phyloP scores from a whole-genome alignment of 1,140 invertebrate genomes.

The Drosophila chauvacae region DNA sequence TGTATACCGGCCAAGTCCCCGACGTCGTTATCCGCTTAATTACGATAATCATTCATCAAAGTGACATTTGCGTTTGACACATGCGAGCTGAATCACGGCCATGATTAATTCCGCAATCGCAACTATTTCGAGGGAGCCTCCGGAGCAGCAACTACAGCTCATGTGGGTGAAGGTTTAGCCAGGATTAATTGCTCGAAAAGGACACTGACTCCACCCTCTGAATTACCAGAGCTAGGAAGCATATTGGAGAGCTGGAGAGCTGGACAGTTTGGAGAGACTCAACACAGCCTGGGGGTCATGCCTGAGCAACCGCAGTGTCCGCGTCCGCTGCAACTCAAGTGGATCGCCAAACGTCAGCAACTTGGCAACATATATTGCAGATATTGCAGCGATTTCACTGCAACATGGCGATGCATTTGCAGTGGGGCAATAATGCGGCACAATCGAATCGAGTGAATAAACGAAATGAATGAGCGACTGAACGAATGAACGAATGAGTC shows the following conservation, averaged over 20 bases:
- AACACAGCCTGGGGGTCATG: constrained; percentile 10
- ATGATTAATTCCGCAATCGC: constrained; percentile 63
- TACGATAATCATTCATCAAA: constrained; percentile 81
- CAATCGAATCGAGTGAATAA: constrained; percentile 37
- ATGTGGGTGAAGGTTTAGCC: constrained; percentile 12
- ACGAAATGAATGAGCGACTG: constrained; percentile 11
- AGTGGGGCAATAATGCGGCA: constrained; percentile 32
- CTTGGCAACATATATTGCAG: constrained; percentile 39
- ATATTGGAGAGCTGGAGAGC: not conserved
- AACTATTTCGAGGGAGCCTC: constrained; percentile 4
- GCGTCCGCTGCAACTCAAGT: constrained; percentile 59
- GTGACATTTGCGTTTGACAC: constrained; percentile 80
- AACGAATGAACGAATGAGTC: constrained; percentile 17
- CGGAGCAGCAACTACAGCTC: not conserved
- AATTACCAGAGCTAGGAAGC: not conserved
- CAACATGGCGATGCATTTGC: constrained; percentile 15
- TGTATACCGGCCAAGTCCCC: constrained; percentile 34
- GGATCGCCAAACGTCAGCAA: constrained; percentile 56
- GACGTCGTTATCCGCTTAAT: constrained; percentile 73
- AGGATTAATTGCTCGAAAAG: constrained; percentile 5
- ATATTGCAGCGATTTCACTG: constrained; percentile 29
- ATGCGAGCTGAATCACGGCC: constrained; percentile 69
- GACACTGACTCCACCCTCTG: not conserved
- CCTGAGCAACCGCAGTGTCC: constrained; percentile 49
- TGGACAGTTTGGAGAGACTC: too few relatives aligned